Evolutionary conservation across 2,797 vertebrate species (phyloP), one percentile per base, ranked within the genome.

Genomic region (Kryptolebias ocellatus): DNA sequence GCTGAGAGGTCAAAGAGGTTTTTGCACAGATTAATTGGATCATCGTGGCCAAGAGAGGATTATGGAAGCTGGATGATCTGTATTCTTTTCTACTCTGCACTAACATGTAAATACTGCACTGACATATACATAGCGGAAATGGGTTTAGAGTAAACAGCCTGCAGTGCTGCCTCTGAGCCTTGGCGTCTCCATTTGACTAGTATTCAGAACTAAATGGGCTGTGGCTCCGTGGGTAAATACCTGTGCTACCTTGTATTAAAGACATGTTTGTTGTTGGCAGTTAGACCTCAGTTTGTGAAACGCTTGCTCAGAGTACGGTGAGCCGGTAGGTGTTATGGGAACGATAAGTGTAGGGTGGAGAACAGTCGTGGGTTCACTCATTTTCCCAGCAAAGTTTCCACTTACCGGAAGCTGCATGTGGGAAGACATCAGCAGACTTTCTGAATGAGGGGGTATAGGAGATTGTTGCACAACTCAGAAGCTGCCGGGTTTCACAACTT

Each of bases 301-400:
- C 9, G n/a, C 79, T 83, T 85, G 76, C 74, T 73, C 59, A 56
- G 78, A 60, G 76, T 53, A 52, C 72, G 74, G 83, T 63, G 78
- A 86, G 60, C 61, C 46, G 34, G 60, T 71, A 80, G 85, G 83
- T 83, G 83, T 86, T 80, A 68, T 67, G 61, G 83, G 70, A 86
- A 85, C 78, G 74, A 61, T 62, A 66, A 83, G 79, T 64, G 61
- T 73, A 72, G 75, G 62, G 70, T 69, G 57, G 57, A 55, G 84
- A 75, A 87, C 71, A 81, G 67, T 63, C 75, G 67, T 59, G 79
- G 69, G 79, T 76, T 89, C 77, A 79, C 86, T 78, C 67, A 56
- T 61, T 76, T 88, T 87, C 79, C 73, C 79, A 70, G 76, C 77
- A 91, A 86, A 83, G 77, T 60, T 83, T 81, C 80, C 81, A 84